Evolutionary conservation across 1,140 invertebrate genomes (phyloP).

Genomic region (Drosophila kikkawai): DNA sequence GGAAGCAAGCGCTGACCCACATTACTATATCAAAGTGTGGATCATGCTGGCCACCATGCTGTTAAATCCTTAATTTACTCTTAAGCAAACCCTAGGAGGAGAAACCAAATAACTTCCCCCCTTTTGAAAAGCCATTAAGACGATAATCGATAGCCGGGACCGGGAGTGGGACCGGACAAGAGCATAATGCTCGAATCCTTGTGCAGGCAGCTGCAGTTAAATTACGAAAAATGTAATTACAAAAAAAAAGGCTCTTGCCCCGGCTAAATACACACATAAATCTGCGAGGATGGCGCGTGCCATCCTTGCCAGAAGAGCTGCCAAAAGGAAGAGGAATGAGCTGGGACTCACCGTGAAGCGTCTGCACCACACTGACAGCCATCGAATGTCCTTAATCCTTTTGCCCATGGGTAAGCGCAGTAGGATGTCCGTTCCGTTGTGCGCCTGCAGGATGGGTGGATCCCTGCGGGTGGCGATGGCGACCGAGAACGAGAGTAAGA

Average conservation of each 20-base stretch:
- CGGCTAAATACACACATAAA: constrained; percentile 70
- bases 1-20: constrained; percentile 66
- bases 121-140: constrained; percentile 27
- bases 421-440: constrained; percentile 92
- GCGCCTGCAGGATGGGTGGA: constrained; percentile 90
- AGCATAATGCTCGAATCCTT: constrained; percentile 38
- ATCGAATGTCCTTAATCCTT: constrained; percentile 93
- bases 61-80: constrained; percentile 18
- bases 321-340: constrained; percentile 14
- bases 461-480: constrained; percentile 87
- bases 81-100: constrained; percentile 13
- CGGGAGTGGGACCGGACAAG: constrained; percentile 2
- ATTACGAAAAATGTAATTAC: constrained; percentile 80
- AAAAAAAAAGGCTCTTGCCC: constrained; percentile 34
- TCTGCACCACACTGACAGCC: constrained; percentile 95
- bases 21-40: constrained; percentile 23
- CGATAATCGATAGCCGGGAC: constrained; percentile 52
- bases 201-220: constrained; percentile 63
- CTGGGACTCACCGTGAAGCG: constrained; percentile 92
- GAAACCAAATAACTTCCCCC: constrained; percentile 21
- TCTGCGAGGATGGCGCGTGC: constrained; percentile 69
- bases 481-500: constrained; percentile 24
- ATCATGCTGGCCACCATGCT: background rate
- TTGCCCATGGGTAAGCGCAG: constrained; percentile 93
- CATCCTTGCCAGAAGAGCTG: constrained; percentile 35